Evolutionary conservation across 2,113 vertebrate genomes (phyloP).

Genomic region (Hiodon tergisus): DNA sequence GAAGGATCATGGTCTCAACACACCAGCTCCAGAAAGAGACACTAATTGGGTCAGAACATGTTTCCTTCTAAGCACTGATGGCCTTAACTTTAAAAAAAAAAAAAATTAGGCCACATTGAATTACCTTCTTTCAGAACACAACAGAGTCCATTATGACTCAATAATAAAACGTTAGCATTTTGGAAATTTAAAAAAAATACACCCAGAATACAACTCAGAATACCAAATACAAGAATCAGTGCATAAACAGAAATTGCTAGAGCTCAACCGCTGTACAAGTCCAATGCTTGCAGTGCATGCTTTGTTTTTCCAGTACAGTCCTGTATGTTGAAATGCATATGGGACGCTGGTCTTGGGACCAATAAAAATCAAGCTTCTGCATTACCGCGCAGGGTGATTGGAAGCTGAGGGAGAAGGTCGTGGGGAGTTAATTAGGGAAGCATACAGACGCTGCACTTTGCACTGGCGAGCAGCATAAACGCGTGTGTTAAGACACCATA

Average conservation of each 20-base stretch:
- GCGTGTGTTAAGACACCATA: conserved; percentile 52
- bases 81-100: conserved; percentile 8
- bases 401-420: conserved; percentile 37
- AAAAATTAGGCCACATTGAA: not conserved
- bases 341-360: conserved; percentile 36
- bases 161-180: conserved; percentile 2
- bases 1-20: conserved; percentile 44
- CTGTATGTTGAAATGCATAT: not conserved
- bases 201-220: too few species aligned
- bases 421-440: conserved; percentile 57
- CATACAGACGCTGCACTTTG: conserved; percentile 56
- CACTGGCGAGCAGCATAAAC: conserved; percentile 56
- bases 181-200: conserved; percentile 5
- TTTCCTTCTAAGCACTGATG: conserved; percentile 30
- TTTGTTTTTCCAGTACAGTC: not conserved
- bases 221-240: too few species aligned
- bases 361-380: conserved; percentile 48
- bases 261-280: too few species aligned
- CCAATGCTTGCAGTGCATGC: not conserved
- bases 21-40: conserved; percentile 39
- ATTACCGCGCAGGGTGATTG: conserved; percentile 22
- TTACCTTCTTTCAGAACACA: conserved; percentile 10
- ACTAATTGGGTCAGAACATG: conserved; percentile 44
- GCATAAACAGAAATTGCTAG: too few species aligned
- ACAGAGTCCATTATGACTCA: not conserved